Conservation (phyloP, 2,113 vertebrate genomes). For the Tenrec ecaudatus region DNA sequence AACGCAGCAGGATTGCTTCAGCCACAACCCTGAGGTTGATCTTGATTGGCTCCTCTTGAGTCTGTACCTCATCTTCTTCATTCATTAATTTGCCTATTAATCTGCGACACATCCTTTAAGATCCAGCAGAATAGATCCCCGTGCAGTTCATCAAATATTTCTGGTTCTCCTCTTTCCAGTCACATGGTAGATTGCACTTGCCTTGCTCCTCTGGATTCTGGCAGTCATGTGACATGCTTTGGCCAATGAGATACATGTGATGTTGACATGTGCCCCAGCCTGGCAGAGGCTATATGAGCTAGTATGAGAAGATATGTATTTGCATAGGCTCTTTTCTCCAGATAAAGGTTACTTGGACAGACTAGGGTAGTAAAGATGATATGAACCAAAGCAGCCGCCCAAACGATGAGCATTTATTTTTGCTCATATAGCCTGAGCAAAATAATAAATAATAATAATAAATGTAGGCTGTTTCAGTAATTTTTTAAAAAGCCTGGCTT, state of each 20-base stretch:
- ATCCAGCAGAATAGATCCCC: neutral
- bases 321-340: neutral
- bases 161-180: neutral
- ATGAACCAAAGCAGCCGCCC: neutral
- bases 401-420: neutral
- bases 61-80: neutral
- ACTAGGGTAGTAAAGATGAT: neutral
- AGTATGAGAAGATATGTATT: neutral
- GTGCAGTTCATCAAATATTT: neutral
- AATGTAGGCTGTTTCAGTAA: neutral
- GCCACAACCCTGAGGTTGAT: neutral
- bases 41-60: neutral
- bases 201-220: neutral
- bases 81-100: neutral
- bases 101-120: neutral
- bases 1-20: neutral
- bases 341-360: neutral
- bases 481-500: neutral
- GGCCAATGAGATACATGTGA: neutral
- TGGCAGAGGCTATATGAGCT: neutral
- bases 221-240: neutral
- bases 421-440: neutral
- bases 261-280: neutral
- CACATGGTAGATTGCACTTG: neutral
- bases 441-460: conserved; percentile 18